Evolutionary conservation across 2,888 invertebrate genomes (phyloP).

Genomic region (Cephalotes varians): DNA sequence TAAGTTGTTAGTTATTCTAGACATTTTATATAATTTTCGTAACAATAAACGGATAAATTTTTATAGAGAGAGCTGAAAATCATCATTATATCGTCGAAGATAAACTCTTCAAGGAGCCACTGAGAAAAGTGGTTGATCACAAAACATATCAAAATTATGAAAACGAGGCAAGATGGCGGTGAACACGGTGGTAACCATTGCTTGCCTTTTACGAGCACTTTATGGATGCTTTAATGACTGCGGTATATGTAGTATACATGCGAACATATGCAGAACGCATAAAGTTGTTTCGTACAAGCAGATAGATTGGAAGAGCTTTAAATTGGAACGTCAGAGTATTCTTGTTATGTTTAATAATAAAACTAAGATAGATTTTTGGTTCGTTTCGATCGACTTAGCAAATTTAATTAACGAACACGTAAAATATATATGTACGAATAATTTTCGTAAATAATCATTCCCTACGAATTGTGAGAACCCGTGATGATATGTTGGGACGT

Average conservation of each 20-base stretch:
- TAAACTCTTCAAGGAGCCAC: not conserved
- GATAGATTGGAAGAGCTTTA: conserved; percentile 41
- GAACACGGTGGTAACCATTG: conserved; percentile 43
- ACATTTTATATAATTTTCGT: not conserved
- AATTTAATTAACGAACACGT: not conserved
- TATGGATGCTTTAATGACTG: conserved; percentile 77
- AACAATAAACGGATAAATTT: not conserved
- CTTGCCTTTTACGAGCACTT: conserved; percentile 76
- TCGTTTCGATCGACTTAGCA: not conserved
- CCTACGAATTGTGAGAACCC: not conserved
- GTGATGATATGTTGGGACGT: not conserved
- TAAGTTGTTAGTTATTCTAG: not conserved
- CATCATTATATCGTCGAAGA: conserved; percentile 3
- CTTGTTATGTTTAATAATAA: not conserved
- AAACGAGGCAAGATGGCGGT: conserved; percentile 75
- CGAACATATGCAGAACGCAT: conserved; percentile 67
- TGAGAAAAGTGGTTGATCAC: conserved; percentile 19
- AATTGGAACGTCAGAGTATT: conserved; percentile 1
- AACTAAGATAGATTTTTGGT: not conserved
- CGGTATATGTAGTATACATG: conserved; percentile 54
- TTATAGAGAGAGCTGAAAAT: not conserved
- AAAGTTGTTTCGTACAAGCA: conserved; percentile 72
- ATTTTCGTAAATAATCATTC: too few species aligned
- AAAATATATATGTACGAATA: not conserved
- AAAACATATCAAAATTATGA: conserved; percentile 69